Evolutionary conservation across 2,113 vertebrate genomes (phyloP).

Genomic region (Paedocypris sp.): DNA sequence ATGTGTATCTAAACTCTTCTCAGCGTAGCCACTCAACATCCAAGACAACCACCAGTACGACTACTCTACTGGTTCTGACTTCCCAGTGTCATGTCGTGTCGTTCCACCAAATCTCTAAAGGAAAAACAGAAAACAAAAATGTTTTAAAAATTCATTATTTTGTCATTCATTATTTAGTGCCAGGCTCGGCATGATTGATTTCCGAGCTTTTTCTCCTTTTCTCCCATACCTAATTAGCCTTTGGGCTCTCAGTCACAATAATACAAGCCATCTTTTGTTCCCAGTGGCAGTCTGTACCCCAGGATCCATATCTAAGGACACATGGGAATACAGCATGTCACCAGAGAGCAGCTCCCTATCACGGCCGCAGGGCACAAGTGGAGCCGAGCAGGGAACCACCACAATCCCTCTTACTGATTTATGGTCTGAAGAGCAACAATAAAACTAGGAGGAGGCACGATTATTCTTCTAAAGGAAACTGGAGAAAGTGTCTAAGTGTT

Average conservation of each 20-base stretch:
- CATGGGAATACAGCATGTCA: constrained; percentile 44
- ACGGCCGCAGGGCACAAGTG: constrained; percentile 46
- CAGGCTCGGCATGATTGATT: constrained; percentile 49
- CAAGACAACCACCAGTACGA: neutral
- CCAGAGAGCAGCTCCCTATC: constrained; percentile 41
- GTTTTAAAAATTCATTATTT: constrained; percentile 21
- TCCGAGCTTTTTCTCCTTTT: constrained; percentile 38
- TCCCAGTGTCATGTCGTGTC: neutral
- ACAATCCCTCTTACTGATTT: constrained; percentile 52
- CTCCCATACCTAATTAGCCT: constrained; percentile 38
- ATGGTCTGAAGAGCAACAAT: constrained; percentile 42
- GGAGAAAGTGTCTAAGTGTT: constrained; percentile 35
- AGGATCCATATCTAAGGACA: constrained; percentile 37
- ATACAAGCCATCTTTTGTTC: constrained; percentile 57
- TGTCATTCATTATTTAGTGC: constrained; percentile 42
- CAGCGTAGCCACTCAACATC: neutral
- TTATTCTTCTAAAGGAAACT: constrained; percentile 43
- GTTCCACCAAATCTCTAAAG: neutral
- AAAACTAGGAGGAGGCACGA: constrained; percentile 37
- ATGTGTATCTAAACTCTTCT: too few species aligned
- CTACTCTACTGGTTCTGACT: neutral
- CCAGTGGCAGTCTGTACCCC: constrained; percentile 37
- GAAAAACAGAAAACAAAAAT: constrained; percentile 7
- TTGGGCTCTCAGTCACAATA: constrained; percentile 40
- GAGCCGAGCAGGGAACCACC: constrained; percentile 27